Evolutionary conservation across 2,113 vertebrate genomes (phyloP), one percentile per base, ranked within the genome.

Genomic region (Phalacrocorax aristotelis): DNA sequence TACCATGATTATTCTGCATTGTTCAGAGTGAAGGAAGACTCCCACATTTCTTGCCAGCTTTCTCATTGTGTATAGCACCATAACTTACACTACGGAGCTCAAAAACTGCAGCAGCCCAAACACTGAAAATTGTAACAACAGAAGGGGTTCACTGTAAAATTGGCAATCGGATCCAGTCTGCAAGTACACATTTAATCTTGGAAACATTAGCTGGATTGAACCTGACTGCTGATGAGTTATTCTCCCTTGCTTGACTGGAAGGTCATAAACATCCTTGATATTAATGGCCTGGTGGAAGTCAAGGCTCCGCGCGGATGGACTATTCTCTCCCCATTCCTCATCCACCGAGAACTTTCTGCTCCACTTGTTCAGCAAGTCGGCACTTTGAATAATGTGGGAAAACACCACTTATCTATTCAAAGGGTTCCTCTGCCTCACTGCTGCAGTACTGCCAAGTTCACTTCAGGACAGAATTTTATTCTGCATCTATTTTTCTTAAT

Each of bases 301-400:
- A 96, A 93, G 91, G 93, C 87, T 97, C 52, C 10, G 27, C 9
- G 15, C 3, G 10, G 49, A 87, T 85, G 81, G 82, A 96, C 91
- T 80, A 12, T 13, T 80, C 83, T 93, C 54, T 94, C 81, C 79
- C 54, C 84, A 90, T 93, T 64, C 92, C 93, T 95, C 95, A 97
- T 94, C 74, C 54, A 74, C 66, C 0, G 13, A 89, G 84, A 91
- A 94, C 91, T 97, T 93, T 95, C 87, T 95, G 97, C 94, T 95
- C 84, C 87, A 80, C 78, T 96, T 94, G 58, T 74, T 97, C 84
- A 90, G 94, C 93, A 95, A 94, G 93, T 70, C 54, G 87, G 46
- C 49, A 54, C 87, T 95, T 83, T 82, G 74, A 96, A 93, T 91
- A 89, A 95, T 89, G 95, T 95, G 94, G 89, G 91, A 95, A 96